Evolutionary conservation across 2,888 invertebrate species (phyloP).

Genomic region (Cataglyphis livida): DNA sequence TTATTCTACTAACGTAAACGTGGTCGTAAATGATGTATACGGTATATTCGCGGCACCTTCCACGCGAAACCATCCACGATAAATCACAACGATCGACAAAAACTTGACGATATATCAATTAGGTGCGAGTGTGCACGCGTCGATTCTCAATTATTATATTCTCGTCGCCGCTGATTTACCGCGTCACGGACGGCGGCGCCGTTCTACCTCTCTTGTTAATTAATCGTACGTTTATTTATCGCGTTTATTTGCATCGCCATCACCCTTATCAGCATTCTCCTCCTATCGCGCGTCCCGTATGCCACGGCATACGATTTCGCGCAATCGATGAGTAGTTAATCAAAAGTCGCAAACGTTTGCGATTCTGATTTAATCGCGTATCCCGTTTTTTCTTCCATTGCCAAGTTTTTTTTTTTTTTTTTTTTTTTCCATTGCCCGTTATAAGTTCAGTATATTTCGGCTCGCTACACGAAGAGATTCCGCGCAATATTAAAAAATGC

Average conservation of each 20-base stretch:
- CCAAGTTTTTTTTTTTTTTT: background rate
- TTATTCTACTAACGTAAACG: constrained; percentile 33
- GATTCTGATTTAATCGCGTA: constrained; percentile 31
- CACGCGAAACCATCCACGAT: constrained; percentile 7
- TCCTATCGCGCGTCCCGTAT: constrained; percentile 12
- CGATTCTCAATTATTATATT: constrained; percentile 70
- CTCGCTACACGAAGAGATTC: background rate
- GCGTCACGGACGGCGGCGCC: constrained; percentile 53
- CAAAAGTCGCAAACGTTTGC: constrained; percentile 18
- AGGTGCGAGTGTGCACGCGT: constrained; percentile 59
- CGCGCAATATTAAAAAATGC: background rate
- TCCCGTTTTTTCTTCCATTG: background rate
- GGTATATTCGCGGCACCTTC: constrained; percentile 3
- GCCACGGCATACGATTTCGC: constrained; percentile 6
- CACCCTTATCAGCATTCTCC: constrained; percentile 24
- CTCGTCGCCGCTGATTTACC: constrained; percentile 61
- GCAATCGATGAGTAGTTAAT: constrained; percentile 34
- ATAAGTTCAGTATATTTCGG: background rate
- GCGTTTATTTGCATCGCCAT: constrained; percentile 21
- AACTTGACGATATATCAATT: constrained; percentile 72
- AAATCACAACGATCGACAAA: constrained; percentile 52
- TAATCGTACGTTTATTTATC: constrained; percentile 66
- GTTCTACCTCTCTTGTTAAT: constrained; percentile 59
- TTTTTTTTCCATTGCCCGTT: background rate
- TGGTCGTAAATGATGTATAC: constrained; percentile 20